Evolutionary conservation across 2,888 invertebrate genomes (phyloP), one percentile per base, ranked within the genome.

Genomic region (Venusia cambrica): DNA sequence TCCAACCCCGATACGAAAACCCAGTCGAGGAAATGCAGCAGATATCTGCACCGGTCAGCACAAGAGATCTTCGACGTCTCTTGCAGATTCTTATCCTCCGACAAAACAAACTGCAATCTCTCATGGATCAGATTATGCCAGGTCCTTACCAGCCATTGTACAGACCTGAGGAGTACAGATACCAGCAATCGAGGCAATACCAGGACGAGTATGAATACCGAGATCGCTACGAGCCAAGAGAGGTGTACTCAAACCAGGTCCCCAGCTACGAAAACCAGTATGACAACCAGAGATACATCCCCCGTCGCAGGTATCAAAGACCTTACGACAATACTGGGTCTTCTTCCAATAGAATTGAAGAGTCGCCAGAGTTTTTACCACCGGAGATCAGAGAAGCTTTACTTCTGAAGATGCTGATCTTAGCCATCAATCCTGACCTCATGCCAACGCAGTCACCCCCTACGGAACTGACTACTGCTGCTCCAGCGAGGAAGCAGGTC

Each of bases 311-410:
- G 21, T 80, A 77, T 24, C 57, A 64, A 1, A 59, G 85, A 5
- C 76, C 75, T 1, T 88, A 87, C 40, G 87, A 87, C 35, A 72
- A 74, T 0, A 70, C 77, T 26, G 67, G 79, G 7, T 69, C 81
- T 13, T 72, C 77, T 10, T 73, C 85, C 2, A 85, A 87, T 38
- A 72, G 77, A 10, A 62, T 80, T 6, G 84, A 89, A 17, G 89
- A 89, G 11, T 56, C 67, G 38, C 90, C 90, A 3, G 91, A 92
- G 46, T 91, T 89, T 51, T 67, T 93, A 7, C 93, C 93, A 5
- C 87, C 92, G 0, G 91, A 92, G 36, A 90, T 93, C 7, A 80
- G 93, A 37, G 93, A 93, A 65, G 92, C 92, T 59, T 72, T 93
- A 16, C 70, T 93, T 4, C 65, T 93, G 54, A 89, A 92, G 57